These are phyloP conservation scores for Dyspetes luteomarginatus DNA, from an alignment of 2,888 invertebrate species.

Conservation along the genomic window DNA sequence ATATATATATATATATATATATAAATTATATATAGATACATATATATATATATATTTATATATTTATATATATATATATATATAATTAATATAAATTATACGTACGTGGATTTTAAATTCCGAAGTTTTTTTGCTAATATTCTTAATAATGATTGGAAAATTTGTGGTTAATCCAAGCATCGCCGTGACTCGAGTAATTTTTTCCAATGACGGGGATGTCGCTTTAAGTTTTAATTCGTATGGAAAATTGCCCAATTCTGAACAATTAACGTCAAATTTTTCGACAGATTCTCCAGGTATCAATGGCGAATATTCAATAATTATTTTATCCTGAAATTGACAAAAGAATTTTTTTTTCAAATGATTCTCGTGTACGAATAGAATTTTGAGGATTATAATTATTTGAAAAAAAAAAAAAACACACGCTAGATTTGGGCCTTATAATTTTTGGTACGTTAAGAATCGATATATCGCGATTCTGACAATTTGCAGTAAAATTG, in stretches of 20 bases:
- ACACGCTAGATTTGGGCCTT: slow-evolving; percentile 65
- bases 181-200: slow-evolving; percentile 67
- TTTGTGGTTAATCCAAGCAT: slow-evolving; percentile 67
- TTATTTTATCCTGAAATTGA: slow-evolving; percentile 65
- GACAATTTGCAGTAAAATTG: slow-evolving; percentile 66
- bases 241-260: slow-evolving; percentile 71
- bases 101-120: slow-evolving; percentile 64
- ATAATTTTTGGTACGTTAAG: slow-evolving; percentile 65
- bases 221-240: slow-evolving; percentile 75
- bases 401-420: slow-evolving; percentile 12
- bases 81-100: background rate
- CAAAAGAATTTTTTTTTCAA: background rate
- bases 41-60: too few relatives aligned
- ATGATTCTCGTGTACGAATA: background rate
- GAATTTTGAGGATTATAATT: slow-evolving; percentile 14
- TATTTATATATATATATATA: background rate
- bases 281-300: slow-evolving; percentile 64
- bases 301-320: slow-evolving; percentile 71
- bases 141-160: slow-evolving; percentile 70
- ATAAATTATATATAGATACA: too few relatives aligned
- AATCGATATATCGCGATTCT: slow-evolving; percentile 67
- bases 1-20: too few relatives aligned
- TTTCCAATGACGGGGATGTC: slow-evolving; percentile 68
- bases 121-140: slow-evolving; percentile 62
- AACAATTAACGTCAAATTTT: slow-evolving; percentile 66